Conservation (phyloP, 2,113 vertebrate species). For the Rhea americana region DNA sequence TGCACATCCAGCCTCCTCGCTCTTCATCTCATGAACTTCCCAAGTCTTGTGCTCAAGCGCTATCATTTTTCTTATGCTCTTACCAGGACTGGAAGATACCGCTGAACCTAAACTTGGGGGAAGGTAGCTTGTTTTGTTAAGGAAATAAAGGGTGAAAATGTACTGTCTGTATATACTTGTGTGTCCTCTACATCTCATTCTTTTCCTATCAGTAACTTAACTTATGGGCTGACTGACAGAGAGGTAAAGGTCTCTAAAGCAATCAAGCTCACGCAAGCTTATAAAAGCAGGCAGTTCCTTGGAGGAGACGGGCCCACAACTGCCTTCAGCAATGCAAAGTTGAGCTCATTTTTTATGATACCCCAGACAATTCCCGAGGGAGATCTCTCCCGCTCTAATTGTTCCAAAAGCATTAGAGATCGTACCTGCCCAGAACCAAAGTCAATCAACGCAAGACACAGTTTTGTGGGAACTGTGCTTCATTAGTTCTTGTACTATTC, state of each 20-base stretch:
- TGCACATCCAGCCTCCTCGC: not conserved
- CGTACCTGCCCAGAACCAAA: not conserved
- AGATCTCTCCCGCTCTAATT: not conserved
- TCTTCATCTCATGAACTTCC: not conserved
- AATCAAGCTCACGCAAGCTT: not conserved
- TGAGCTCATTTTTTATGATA: not conserved
- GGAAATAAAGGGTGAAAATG: no score
- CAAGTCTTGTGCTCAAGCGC: not conserved
- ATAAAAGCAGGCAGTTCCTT: not conserved
- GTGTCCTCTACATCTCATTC: no score
- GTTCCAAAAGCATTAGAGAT: not conserved
- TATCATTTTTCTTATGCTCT: not conserved
- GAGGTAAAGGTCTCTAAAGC: no score
- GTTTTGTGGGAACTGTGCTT: not conserved
- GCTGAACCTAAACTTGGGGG: no score
- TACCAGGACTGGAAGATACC: not conserved
- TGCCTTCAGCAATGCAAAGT: not conserved
- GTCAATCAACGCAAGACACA: not conserved
- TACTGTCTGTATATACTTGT: no score
- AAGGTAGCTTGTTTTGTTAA: no score
- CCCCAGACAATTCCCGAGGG: not conserved
- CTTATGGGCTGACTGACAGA: no score
- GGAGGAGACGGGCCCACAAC: not conserved
- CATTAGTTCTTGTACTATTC: not conserved
- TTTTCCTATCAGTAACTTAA: no score